Evolutionary conservation across 1,140 invertebrate species (phyloP), one percentile per base, ranked within the genome.

Genomic region (Drosophila ogumai): DNA sequence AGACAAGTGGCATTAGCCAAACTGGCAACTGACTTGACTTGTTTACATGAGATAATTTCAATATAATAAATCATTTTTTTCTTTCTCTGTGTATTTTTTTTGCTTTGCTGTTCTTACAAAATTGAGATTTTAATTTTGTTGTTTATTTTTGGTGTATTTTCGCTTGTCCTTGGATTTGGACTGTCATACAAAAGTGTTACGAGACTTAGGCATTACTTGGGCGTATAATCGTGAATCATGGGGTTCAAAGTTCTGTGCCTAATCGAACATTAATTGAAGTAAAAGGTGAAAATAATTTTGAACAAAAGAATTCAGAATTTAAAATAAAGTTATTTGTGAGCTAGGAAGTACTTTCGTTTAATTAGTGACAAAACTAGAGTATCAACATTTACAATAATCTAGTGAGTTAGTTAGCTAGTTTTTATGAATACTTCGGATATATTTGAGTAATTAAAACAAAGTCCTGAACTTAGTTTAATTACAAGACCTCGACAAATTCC

Each of bases 41-140:
- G 88, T 91, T 91, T 91, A 91, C 88, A 91, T 67, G 81, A 91
- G 88, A 91, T 91, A 91, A 91, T 91, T 88, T 87, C 75, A 73
- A 74, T 74, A 79, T 91, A 91, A 91, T 91, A 91, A 91, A 91
- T 91, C 88, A 91, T 91, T 88, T 84, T 82, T 58, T 46, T 25
- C 55, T 25, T 38, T 60, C 47, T 47, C 50, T 56, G 44, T 61
- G 50, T 74, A 61, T 54, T 28, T 66, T 38, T 82, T 81, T 59
- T 46, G 19, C 67, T 73, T 60, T 49, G 69, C 69, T 56, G 71
- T 56, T 52, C 43, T 61, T 55, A 67, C 36, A 73, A 73, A 64
- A 64, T 67, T 52, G 60, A 64, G 47, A 69, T 61, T 60, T 50
- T 69, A 55, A 77, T 68, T 28, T 68, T 60, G 17, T 54, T 57